Percentiles rank a stretch among this genome's conserved stretches.
Evolutionary conservation across 2,797 vertebrate genomes (phyloP).

Genomic region (Capromys pilorides): DNA sequence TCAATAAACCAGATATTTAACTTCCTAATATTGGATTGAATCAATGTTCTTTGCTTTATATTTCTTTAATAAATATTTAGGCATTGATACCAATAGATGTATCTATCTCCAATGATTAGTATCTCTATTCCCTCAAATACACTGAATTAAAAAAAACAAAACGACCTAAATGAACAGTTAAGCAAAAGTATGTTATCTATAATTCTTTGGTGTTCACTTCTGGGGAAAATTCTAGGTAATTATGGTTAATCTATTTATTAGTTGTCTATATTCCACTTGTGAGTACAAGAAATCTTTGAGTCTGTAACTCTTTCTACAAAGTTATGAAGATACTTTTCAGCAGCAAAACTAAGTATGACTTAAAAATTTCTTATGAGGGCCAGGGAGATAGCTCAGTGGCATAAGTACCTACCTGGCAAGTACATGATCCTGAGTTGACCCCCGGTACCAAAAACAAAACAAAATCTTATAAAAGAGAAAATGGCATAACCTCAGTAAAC

Average conservation of each 20-base stretch:
- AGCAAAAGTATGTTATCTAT: constrained; percentile 43
- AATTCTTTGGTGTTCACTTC: constrained; percentile 70
- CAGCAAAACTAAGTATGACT: constrained; percentile 24
- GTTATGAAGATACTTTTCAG: neutral
- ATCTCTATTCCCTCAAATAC: neutral
- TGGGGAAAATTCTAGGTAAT: constrained; percentile 9
- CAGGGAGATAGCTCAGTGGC: too few relatives aligned
- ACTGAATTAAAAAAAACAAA: constrained; percentile 31
- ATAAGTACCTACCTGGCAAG: too few relatives aligned
- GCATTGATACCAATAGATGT: neutral
- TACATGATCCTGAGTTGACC: too few relatives aligned
- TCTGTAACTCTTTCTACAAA: constrained; percentile 36
- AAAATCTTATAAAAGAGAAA: neutral
- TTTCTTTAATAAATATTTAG: constrained; percentile 18
- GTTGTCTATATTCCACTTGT: neutral
- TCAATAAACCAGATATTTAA: constrained; percentile 48
- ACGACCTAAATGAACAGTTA: constrained; percentile 67
- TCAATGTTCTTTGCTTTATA: constrained; percentile 31
- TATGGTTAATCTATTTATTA: neutral
- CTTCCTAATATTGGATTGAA: constrained; percentile 62
- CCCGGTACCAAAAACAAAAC: too few relatives aligned
- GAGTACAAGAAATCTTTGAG: neutral
- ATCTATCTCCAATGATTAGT: neutral
- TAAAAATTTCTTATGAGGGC: neutral
- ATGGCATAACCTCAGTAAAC: neutral